Evolutionary conservation across 2,113 vertebrate genomes (phyloP).

Genomic region (Chelonoidis abingdonii): DNA sequence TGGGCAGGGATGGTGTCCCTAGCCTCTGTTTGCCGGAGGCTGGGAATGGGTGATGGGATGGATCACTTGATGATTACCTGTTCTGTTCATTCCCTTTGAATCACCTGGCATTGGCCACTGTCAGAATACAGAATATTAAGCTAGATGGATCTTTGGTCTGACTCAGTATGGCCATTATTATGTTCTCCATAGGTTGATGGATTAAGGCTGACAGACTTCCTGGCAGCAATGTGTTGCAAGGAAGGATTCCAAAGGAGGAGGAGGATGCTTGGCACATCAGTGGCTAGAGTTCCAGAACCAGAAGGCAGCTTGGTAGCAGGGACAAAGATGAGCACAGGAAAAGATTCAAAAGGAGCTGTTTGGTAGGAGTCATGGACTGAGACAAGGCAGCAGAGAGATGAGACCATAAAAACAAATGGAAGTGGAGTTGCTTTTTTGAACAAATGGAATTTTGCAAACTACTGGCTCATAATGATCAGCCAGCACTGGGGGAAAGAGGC

Average conservation of each 20-base stretch:
- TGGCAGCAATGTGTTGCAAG: not conserved
- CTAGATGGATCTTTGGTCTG: too few relatives aligned
- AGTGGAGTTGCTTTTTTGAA: not conserved
- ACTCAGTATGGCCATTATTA: too few relatives aligned
- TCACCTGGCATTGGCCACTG: too few relatives aligned
- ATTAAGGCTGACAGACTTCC: not conserved
- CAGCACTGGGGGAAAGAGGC: not conserved
- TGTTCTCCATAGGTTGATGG: too few relatives aligned
- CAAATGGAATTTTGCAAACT: not conserved
- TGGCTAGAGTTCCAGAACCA: not conserved
- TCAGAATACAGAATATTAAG: too few relatives aligned
- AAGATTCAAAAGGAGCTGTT: not conserved
- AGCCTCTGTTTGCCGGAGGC: too few relatives aligned
- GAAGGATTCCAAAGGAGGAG: not conserved
- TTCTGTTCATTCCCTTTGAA: too few relatives aligned
- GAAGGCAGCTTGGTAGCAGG: not conserved
- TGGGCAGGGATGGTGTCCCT: too few relatives aligned
- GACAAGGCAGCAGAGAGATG: not conserved
- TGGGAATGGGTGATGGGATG: too few relatives aligned
- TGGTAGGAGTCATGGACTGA: not conserved
- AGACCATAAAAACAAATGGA: not conserved
- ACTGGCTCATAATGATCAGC: not conserved
- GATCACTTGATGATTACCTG: too few relatives aligned
- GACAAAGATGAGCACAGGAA: not conserved
- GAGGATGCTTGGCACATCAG: accelerated